Evolutionary conservation across 2,888 invertebrate genomes (phyloP), one percentile per base, ranked within the genome.

Genomic region (Biston betularia): DNA sequence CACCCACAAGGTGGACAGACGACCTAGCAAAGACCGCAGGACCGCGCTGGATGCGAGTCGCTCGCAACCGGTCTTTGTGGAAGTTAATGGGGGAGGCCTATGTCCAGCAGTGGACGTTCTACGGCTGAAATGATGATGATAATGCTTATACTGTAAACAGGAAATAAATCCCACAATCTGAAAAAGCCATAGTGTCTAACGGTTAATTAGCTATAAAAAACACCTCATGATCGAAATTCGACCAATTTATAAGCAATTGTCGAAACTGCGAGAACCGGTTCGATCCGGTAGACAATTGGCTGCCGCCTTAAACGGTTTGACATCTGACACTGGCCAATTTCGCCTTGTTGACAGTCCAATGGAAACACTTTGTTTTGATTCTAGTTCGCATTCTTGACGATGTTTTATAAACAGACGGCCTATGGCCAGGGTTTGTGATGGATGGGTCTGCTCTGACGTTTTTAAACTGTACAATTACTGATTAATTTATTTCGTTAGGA

Each of bases 241-340:
- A 40, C 24, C 53, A 67, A 57, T 65, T 59, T 38, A 70, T 63
- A 34, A 48, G 11, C 57, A 65, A 68, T 68, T 59, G 58, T 61
- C 64, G 57, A 65, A 66, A 63, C 63, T 33, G 45, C 6, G 24
- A 33, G 65, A 71, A 75, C 88, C 80, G 79, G 84, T 80, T 75
- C n/a, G 2, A 63, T 70, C 83, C 79, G 81, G 85, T 74, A 72
- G 24, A 68, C 82, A 81, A 83, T 86, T 86, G 81, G 73, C 72
- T 70, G 68, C 68, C 70, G 71, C 76, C 71, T 78, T 83, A 75
- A 84, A 81, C 72, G 79, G 76, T 82, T 87, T 87, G 88, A 88
- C 88, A 79, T 80, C 77, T 83, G 87, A 88, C 88, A 82, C 80
- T 72, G 73, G 78, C 73, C 79, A 75, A 78, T 74, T 71, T 62